Percentiles rank a stretch among this genome's conserved stretches.
Conservation (phyloP, 2,797 vertebrate species). For the Staurois parvus region DNA sequence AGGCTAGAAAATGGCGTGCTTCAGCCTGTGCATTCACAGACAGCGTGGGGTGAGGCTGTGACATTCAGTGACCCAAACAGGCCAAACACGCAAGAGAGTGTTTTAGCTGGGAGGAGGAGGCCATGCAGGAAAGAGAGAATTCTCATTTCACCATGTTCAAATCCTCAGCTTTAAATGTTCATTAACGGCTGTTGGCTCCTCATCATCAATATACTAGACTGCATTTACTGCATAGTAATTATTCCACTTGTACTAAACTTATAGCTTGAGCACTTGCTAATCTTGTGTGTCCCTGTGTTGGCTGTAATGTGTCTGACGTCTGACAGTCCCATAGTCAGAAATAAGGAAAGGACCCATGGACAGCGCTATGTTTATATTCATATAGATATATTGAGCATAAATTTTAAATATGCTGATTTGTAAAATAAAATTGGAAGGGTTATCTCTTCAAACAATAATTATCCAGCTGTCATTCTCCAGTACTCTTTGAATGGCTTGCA, state of each 20-base stretch:
- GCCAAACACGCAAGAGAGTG: conserved; percentile 54
- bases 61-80: conserved; percentile 56
- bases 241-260: not conserved
- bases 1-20: conserved; percentile 46
- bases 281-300: not conserved
- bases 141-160: conserved; percentile 14
- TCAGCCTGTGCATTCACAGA: conserved; percentile 38
- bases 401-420: too few relatives aligned
- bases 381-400: too few relatives aligned
- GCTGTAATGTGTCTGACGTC: not conserved
- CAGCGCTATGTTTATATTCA: too few relatives aligned
- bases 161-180: conserved; percentile 32
- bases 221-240: conserved; percentile 8
- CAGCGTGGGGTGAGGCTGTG: conserved; percentile 52
- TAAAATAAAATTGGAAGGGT: too few relatives aligned
- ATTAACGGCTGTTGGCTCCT: conserved; percentile 24
- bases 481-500: too few relatives aligned
- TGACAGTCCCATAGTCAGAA: not conserved
- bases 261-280: not conserved
- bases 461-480: too few relatives aligned
- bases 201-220: conserved; percentile 17
- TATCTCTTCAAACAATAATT: too few relatives aligned
- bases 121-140: conserved; percentile 20
- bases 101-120: not conserved
- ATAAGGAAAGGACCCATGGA: not conserved